Conservation (phyloP, 2,888 invertebrate species). For the Bursaphelenchus okinawaensis region DNA sequence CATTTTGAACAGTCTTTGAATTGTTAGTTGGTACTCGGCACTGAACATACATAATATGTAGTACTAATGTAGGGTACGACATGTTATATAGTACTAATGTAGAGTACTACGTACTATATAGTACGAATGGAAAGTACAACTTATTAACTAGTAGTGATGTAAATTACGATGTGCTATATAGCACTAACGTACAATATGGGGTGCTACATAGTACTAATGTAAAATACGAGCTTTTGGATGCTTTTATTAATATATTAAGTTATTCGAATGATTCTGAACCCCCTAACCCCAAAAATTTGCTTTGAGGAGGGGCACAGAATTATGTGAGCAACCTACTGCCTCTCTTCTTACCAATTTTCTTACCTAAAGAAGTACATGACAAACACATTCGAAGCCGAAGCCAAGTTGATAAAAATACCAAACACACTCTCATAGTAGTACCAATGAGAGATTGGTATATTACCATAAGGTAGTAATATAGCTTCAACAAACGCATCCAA, state of each 20-base stretch:
- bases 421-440: not conserved
- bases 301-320: too few relatives aligned
- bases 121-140: too few relatives aligned
- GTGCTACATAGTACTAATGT: too few relatives aligned
- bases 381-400: conserved; percentile 8
- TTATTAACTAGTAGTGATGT: too few relatives aligned
- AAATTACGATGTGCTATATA: too few relatives aligned
- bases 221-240: too few relatives aligned
- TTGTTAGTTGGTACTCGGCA: not conserved
- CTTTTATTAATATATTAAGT: too few relatives aligned
- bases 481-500: conserved; percentile 1
- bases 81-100: not conserved
- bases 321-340: too few relatives aligned
- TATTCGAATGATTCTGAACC: not conserved
- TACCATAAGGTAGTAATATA: not conserved
- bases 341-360: not conserved
- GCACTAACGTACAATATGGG: too few relatives aligned
- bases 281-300: not conserved
- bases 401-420: conserved; percentile 1
- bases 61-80: too few relatives aligned
- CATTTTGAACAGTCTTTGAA: too few relatives aligned
- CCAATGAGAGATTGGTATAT: conserved; percentile 1
- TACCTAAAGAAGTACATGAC: conserved; percentile 6
- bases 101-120: too few relatives aligned
- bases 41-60: not conserved